phyloP scores from a whole-genome alignment of 2,797 vertebrate genomes.

The Tiaroga cobitis region DNA sequence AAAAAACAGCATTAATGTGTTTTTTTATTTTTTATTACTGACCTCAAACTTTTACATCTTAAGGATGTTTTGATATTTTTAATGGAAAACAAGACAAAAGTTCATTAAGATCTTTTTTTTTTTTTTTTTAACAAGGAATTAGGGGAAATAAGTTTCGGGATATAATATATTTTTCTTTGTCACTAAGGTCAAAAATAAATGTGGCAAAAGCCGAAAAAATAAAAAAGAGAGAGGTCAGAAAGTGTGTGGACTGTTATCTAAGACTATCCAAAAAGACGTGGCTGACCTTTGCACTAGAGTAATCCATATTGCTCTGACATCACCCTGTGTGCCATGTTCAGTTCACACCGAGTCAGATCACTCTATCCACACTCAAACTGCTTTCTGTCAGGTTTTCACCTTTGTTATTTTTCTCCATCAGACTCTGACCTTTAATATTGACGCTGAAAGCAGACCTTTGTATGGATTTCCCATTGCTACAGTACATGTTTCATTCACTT shows the following conservation, averaged over 20 bases:
- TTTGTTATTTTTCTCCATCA: conserved; percentile 45
- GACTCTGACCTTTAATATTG: conserved; percentile 45
- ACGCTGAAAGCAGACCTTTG: conserved; percentile 29
- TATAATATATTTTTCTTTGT: neutral
- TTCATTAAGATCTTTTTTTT: no score
- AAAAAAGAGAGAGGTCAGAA: neutral
- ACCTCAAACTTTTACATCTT: neutral
- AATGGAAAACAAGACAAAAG: neutral
- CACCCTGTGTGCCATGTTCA: conserved; percentile 21
- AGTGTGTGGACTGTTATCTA: conserved; percentile 22
- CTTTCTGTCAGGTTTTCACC: conserved; percentile 38
- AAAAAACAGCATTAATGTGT: no score
- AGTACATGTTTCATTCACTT: conserved; percentile 31
- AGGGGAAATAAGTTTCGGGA: neutral
- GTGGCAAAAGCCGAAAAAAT: neutral
- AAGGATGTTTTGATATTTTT: neutral
- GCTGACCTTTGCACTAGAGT: conserved; percentile 53
- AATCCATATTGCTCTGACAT: conserved; percentile 37
- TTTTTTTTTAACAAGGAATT: neutral
- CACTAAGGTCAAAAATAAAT: neutral
- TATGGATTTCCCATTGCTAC: conserved; percentile 31
- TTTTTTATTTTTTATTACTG: no score
- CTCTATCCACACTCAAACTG: conserved; percentile 33
- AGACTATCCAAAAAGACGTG: conserved; percentile 27
- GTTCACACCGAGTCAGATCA: conserved; percentile 32